phyloP scores from a whole-genome alignment of 1,140 invertebrate species.

The Chrysopa pallens region DNA sequence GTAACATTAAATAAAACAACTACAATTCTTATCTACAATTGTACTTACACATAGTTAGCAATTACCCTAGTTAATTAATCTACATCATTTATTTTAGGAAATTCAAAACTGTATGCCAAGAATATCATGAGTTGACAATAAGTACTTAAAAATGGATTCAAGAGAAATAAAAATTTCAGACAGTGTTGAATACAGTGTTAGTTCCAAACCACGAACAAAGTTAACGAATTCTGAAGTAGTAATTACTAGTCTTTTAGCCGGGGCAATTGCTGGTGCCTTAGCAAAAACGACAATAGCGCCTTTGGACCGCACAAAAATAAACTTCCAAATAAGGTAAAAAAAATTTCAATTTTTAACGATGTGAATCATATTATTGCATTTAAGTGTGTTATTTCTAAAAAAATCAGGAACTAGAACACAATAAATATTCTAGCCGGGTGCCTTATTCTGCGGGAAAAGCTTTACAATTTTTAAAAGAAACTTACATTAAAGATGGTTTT shows the following conservation, averaged over 20 bases:
- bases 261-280: constrained; percentile 78
- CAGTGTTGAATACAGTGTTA: constrained; percentile 3
- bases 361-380: too few species aligned
- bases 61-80: too few species aligned
- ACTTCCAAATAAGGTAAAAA: constrained; percentile 72
- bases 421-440: not conserved
- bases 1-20: too few species aligned
- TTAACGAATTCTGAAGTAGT: constrained; percentile 31
- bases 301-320: constrained; percentile 93
- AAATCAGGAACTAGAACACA: too few species aligned
- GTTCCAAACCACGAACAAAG: not conserved
- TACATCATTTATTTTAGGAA: too few species aligned
- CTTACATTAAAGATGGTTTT: constrained; percentile 56
- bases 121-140: too few species aligned
- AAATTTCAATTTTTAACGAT: too few species aligned
- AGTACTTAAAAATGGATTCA: too few species aligned
- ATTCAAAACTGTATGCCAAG: too few species aligned
- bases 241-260: constrained; percentile 53
- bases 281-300: constrained; percentile 95
- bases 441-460: constrained; percentile 67
- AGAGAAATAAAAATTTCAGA: not conserved
- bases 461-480: constrained; percentile 52
- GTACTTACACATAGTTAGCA: too few species aligned
- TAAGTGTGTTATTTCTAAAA: too few species aligned
- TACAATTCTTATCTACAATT: too few species aligned